Evolutionary conservation across 2,888 invertebrate genomes (phyloP), one percentile per base, ranked within the genome.

Genomic region (Chrysodeixis includens): DNA sequence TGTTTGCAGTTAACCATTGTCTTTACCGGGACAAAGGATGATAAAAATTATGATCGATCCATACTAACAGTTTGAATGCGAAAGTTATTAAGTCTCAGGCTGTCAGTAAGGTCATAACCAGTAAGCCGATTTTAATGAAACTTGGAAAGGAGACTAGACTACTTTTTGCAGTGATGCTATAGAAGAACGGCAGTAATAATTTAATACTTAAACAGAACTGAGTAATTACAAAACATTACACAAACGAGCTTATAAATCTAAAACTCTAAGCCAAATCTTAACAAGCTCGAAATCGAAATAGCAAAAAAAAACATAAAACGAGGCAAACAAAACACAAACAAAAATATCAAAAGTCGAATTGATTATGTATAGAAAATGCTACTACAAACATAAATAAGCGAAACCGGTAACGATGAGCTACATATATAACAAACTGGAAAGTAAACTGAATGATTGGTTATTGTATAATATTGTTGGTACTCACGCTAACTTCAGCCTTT

Each of bases 401-500:
- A 56, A 63, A 63, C 68, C 72, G 71, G 76, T 56, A 71, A 72
- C 51, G 32, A 58, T 56, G 59, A 67, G 51, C 71, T 69, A 76
- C 61, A 56, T 68, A 75, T 57, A 58, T 74, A 66, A 71, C 66
- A 69, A 35, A 69, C 53, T 80, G 55, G 73, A 77, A 79, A 76
- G 77, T 72, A 54, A 75, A 71, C 77, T 76, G 70, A 79, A 26
- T 6, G 26, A 26, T 26, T 4, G 26, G 76, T 79, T 77, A 80
- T 79, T 81, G 76, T 83, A 81, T 72, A 85, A 78, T 83, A 58
- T 79, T 62, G 51, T 14, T 40, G 40, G 40, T 96, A 97, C 97
- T 97, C 96, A 97, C 97, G 95, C 96, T 96, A 81, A 97, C 96
- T 96, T 97, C 97, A 93, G 96, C 97, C 97, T 97, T 95, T 87